Percentiles rank a stretch among this genome's conserved stretches.
phyloP scores from a whole-genome alignment of 2,797 vertebrate species.

The Acanthurus leucopareius region DNA sequence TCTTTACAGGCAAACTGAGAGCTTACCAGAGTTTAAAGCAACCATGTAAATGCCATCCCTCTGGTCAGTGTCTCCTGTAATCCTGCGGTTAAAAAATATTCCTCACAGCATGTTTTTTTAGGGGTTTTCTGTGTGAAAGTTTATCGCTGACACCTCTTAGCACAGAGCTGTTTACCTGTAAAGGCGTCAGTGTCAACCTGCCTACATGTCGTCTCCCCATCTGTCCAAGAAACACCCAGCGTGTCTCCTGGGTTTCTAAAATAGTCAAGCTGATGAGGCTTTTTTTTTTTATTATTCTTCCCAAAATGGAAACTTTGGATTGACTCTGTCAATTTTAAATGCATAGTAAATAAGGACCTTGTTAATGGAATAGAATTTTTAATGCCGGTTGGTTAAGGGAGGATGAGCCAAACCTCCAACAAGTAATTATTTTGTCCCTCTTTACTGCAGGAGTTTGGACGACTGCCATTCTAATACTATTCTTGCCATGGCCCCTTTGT shows the following conservation, averaged over 20 bases:
- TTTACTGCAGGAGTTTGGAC: constrained; percentile 64
- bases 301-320: constrained; percentile 30
- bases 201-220: constrained; percentile 31
- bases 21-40: constrained; percentile 56
- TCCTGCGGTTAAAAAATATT: constrained; percentile 6
- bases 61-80: constrained; percentile 35
- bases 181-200: constrained; percentile 18
- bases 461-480: constrained; percentile 62
- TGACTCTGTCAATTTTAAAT: constrained; percentile 45
- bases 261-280: constrained; percentile 11
- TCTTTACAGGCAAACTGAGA: constrained; percentile 51
- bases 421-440: constrained; percentile 72
- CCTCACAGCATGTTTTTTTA: constrained; percentile 3
- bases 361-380: constrained; percentile 52
- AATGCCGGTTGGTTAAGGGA: constrained; percentile 58
- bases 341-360: constrained; percentile 28
- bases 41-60: constrained; percentile 30
- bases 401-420: constrained; percentile 64
- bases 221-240: constrained; percentile 22
- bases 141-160: constrained; percentile 25
- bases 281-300: neutral
- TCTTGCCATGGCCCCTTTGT: constrained; percentile 60
- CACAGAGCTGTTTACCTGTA: constrained; percentile 12
- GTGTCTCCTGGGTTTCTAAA: constrained; percentile 4
- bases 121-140: constrained; percentile 8